These are phyloP conservation scores for Paradisaea rubra DNA, from an alignment of 2,113 vertebrate species.

Conservation along the genomic window DNA sequence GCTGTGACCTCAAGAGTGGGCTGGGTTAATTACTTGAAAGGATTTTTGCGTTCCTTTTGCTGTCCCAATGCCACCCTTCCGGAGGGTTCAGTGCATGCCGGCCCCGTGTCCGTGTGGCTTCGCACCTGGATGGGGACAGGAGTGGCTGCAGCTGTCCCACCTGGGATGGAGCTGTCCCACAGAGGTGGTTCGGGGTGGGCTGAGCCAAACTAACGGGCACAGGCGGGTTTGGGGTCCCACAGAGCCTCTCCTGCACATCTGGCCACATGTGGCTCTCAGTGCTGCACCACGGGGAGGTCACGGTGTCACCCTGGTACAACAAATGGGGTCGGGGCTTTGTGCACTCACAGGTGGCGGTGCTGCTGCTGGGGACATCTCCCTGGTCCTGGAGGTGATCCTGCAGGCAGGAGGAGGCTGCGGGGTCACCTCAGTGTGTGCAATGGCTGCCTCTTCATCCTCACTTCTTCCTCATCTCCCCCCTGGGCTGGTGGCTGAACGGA, in stretches of 20 bases:
- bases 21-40: constrained; percentile 37
- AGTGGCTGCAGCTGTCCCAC: background rate
- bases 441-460: constrained; percentile 6
- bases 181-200: background rate
- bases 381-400: background rate
- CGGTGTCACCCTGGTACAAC: accelerated
- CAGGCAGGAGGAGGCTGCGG: background rate
- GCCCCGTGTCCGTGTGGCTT: background rate
- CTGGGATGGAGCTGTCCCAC: background rate
- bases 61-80: background rate
- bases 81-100: background rate
- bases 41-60: background rate
- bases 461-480: background rate
- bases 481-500: background rate
- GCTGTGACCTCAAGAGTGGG: background rate
- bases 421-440: background rate
- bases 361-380: background rate
- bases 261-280: accelerated
- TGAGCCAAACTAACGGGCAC: background rate
- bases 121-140: background rate
- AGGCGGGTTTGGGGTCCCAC: background rate
- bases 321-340: accelerated
- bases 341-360: background rate
- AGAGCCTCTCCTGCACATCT: background rate
- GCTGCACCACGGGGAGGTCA: accelerated